phyloP scores from a whole-genome alignment of 1,140 invertebrate genomes.

The Magallana angulata region DNA sequence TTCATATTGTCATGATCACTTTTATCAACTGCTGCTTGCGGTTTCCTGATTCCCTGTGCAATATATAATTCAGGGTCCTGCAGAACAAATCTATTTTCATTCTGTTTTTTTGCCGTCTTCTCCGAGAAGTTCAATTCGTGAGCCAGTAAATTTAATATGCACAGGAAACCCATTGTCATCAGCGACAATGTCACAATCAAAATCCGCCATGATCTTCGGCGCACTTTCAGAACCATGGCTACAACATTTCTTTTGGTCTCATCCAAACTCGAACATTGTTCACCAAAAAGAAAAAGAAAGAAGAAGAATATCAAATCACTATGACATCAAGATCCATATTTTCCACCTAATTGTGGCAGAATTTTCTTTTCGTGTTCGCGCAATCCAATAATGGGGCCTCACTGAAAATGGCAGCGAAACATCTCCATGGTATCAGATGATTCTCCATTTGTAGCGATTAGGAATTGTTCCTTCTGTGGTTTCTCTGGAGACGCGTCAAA shows the following conservation, averaged over 20 bases:
- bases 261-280: constrained; percentile 23
- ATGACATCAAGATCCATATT: constrained; percentile 20
- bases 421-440: constrained; percentile 20
- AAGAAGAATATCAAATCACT: not conserved
- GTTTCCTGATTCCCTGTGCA: constrained; percentile 19
- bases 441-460: constrained; percentile 37
- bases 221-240: constrained; percentile 29
- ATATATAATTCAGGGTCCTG: constrained; percentile 6
- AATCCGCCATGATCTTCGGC: constrained; percentile 34
- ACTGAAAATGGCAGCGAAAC: constrained; percentile 19
- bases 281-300: too few relatives aligned
- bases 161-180: constrained; percentile 9
- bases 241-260: not conserved
- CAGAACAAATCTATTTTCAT: not conserved
- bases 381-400: constrained; percentile 15
- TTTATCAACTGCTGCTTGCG: not conserved
- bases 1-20: constrained; percentile 3
- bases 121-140: constrained; percentile 11
- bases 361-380: constrained; percentile 20
- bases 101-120: not conserved
- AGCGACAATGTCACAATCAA: constrained; percentile 24
- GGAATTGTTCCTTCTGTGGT: constrained; percentile 12
- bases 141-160: constrained; percentile 14
- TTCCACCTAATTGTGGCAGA: constrained; percentile 10
- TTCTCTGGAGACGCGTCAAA: constrained; percentile 14